These are phyloP conservation scores for Cantharis flavilabris DNA, from an alignment of 2,888 invertebrate species.

Conservation along the genomic window DNA sequence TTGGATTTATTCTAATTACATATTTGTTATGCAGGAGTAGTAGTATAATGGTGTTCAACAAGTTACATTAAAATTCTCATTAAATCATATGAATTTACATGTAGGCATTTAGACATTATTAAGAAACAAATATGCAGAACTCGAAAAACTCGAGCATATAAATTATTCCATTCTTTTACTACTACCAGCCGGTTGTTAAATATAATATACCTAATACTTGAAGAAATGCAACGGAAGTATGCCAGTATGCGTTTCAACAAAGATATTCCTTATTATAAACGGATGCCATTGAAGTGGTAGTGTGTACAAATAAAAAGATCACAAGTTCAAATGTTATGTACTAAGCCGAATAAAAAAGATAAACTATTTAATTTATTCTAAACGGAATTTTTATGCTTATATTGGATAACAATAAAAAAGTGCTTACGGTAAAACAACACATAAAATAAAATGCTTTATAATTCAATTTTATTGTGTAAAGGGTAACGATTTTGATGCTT, in stretches of 20 bases:
- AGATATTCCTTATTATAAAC: neutral
- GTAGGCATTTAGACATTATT: neutral
- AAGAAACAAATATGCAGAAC: neutral
- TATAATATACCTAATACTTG: slow-evolving; percentile 6
- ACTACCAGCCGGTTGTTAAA: slow-evolving; percentile 5
- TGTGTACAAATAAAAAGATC: neutral
- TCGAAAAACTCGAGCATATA: neutral
- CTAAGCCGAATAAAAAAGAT: neutral
- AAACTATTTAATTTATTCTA: neutral
- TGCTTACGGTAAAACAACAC: neutral
- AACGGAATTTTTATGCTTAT: neutral
- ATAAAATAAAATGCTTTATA: neutral
- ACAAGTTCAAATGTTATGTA: neutral
- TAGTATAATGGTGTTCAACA: neutral
- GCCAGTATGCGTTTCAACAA: slow-evolving; percentile 16
- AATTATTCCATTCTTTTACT: slow-evolving; percentile 9
- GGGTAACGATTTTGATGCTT: neutral
- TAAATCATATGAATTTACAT: neutral
- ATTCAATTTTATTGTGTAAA: neutral
- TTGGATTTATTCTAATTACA: neutral
- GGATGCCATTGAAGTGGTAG: slow-evolving; percentile 13
- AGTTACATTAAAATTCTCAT: neutral
- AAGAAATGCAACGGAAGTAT: slow-evolving; percentile 16
- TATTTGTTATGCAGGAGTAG: neutral
- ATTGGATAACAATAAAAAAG: neutral